Evolutionary conservation across 2,113 vertebrate genomes (phyloP), one percentile per base, ranked within the genome.

Genomic region (Pelecanus crispus): DNA sequence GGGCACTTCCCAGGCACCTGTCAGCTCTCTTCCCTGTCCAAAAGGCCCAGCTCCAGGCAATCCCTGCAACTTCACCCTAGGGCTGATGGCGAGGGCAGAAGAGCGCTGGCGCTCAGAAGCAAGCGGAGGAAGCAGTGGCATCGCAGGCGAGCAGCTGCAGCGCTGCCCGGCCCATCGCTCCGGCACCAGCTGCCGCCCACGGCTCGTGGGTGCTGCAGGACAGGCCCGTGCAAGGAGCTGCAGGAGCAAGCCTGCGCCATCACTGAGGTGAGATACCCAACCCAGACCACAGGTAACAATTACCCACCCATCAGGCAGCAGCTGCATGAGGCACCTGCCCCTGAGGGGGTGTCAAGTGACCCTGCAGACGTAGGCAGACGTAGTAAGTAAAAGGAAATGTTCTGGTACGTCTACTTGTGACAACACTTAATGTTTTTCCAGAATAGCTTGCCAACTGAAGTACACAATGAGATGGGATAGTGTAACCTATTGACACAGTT

Each of bases 101-200:
- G 53, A 20, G 24, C 25, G 4, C 17, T 25, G 4, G 1, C 1
- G 1, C 32, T 38, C 28, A n/a, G 47, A 25, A 56, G 20, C 15
- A 13, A 26, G 45, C 6, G 1, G n/a, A 55, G 16, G 53, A 36
- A 40, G 63, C 71, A 49, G 58, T 4, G 2, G 25, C 40, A 36
- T 26, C 2, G 2, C 50, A 38, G 50, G 14, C 0, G 3, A 78
- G 55, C 1, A 0, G 20, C 36, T 50, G n/a, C 1, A 0, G 24
- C 13, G 29, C 49, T 62, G 44, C 29, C 34, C 22, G 36, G 34
- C 26, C 36, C 61, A 4, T 16, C 1, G 2, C 53, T 18, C 47
- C 10, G 6, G 40, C 55, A n/a, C 26, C 36, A 45, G 55, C 42
- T 44, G 42, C 16, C 5, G 0, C 63, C 36, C 62, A 3, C 9